Conservation (phyloP, 2,113 vertebrate genomes). For the Centropus bengalensis region DNA sequence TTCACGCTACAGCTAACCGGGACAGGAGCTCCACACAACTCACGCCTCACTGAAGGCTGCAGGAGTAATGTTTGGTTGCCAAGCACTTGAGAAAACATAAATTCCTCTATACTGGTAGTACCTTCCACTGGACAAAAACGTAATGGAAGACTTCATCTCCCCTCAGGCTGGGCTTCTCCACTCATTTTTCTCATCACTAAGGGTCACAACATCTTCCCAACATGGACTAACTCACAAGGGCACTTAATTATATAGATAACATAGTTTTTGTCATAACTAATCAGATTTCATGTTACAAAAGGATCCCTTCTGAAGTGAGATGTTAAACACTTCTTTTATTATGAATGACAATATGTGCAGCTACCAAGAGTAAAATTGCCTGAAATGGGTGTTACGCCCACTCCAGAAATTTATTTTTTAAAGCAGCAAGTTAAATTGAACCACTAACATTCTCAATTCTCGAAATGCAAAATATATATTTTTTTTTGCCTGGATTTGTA, state of each 20-base stretch:
- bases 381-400: background rate
- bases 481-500: background rate
- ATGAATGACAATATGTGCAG: background rate
- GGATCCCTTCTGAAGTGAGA: slow-evolving; percentile 13
- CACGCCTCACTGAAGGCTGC: rapidly evolving
- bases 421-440: background rate
- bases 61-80: background rate
- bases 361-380: background rate
- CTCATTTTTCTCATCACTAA: background rate
- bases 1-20: rapidly evolving
- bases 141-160: rapidly evolving
- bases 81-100: background rate
- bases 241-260: slow-evolving; percentile 52
- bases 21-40: background rate
- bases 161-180: background rate
- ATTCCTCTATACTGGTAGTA: rapidly evolving
- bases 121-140: background rate
- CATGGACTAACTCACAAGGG: background rate
- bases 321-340: background rate
- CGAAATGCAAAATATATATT: background rate
- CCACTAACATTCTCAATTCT: background rate
- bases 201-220: slow-evolving; percentile 42
- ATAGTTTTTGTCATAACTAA: slow-evolving; percentile 57
- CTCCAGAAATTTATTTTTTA: background rate
- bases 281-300: slow-evolving; percentile 6